Conservation (phyloP, 2,797 vertebrate species). For the Tapera naevia region DNA sequence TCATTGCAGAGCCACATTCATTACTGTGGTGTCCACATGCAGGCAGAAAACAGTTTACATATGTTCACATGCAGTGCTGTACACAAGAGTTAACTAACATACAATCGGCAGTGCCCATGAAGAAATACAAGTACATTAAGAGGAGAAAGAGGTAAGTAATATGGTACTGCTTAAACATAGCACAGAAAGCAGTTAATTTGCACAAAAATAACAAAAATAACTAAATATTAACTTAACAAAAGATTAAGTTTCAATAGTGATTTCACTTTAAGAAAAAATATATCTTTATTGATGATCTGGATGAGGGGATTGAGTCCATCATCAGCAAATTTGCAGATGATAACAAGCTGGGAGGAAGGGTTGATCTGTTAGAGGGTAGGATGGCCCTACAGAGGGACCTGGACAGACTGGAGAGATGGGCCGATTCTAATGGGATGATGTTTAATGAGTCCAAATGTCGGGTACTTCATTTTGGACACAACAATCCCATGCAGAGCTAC, state of each 20-base stretch:
- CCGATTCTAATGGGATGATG: too few species aligned
- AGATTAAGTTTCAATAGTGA: background rate
- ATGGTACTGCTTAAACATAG: background rate
- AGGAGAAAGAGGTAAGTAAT: background rate
- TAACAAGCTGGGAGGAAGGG: too few species aligned
- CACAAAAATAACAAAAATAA: background rate
- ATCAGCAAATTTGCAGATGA: too few species aligned
- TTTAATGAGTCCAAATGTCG: too few species aligned
- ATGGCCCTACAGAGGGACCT: too few species aligned
- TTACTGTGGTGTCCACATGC: background rate
- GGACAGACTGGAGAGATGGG: too few species aligned
- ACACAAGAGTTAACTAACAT: accelerated
- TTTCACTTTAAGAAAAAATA: too few species aligned
- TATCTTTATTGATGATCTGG: too few species aligned
- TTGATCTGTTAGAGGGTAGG: too few species aligned
- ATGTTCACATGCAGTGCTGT: background rate
- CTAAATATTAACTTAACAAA: background rate
- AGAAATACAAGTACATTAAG: background rate
- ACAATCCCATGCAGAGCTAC: too few species aligned
- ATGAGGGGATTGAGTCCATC: too few species aligned
- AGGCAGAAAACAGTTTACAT: background rate
- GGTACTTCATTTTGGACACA: too few species aligned
- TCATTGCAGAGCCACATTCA: background rate
- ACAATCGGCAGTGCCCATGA: background rate
- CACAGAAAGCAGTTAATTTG: background rate